These are phyloP conservation scores for Caranx ignobilis DNA, from an alignment of 2,113 vertebrate genomes.

Conservation along the genomic window DNA sequence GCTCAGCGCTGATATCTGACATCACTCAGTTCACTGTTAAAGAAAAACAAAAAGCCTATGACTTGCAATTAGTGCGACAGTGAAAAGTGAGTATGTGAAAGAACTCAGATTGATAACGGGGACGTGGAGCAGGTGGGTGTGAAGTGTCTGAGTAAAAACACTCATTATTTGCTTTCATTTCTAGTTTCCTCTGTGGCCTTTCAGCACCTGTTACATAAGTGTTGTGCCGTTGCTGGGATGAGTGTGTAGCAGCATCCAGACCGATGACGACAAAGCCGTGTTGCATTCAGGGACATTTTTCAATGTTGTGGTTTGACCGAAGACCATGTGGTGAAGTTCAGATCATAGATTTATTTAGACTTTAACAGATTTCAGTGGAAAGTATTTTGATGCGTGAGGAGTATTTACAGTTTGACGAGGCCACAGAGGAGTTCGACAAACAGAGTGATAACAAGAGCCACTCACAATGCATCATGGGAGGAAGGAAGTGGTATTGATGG, in stretches of 20 bases:
- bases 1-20: background rate
- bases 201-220: background rate
- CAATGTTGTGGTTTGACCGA: no score
- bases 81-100: conserved; percentile 4
- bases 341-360: background rate
- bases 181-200: background rate
- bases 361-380: background rate
- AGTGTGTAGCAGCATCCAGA: background rate
- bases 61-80: conserved; percentile 25
- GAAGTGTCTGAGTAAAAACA: background rate
- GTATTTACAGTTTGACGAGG: background rate
- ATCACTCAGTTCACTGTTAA: background rate
- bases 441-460: conserved; percentile 4
- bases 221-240: background rate
- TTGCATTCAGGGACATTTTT: background rate
- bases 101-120: conserved; percentile 3
- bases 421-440: background rate
- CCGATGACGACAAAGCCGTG: background rate
- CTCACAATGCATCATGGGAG: conserved; percentile 49
- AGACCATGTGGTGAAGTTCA: background rate
- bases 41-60: conserved; percentile 23
- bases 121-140: conserved; percentile 16
- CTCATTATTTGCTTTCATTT: background rate
- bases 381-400: background rate
- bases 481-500: conserved; percentile 64